Evolutionary conservation across 2,113 vertebrate species (phyloP).

Genomic region (Monopterus albus): DNA sequence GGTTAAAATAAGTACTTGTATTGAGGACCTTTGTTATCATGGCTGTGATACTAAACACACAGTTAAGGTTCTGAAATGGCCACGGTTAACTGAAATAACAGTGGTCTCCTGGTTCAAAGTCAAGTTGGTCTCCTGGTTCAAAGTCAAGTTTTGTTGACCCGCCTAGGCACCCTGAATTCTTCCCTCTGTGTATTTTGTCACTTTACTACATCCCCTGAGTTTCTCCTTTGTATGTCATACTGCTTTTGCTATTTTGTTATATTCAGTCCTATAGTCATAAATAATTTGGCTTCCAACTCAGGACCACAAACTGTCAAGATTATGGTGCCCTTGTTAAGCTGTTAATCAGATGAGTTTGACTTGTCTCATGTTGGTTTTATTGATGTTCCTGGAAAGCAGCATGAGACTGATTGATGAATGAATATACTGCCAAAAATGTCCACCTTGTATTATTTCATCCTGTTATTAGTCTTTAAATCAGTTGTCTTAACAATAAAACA

Average conservation of each 20-base stretch:
- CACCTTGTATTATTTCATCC: constrained; percentile 46
- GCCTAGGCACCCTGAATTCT: no score
- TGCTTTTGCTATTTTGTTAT: constrained; percentile 58
- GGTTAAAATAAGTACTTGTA: no score
- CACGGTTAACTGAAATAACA: no score
- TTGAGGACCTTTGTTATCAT: no score
- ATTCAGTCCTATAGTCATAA: constrained; percentile 55
- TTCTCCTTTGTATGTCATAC: no score
- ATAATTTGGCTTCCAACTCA: constrained; percentile 54
- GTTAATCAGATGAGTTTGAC: constrained; percentile 58
- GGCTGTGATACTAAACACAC: no score
- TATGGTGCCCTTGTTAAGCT: constrained; percentile 31
- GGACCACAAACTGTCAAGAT: constrained; percentile 49
- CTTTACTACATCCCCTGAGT: no score
- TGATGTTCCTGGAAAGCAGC: constrained; percentile 57
- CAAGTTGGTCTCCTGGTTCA: no score
- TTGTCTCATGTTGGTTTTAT: constrained; percentile 59
- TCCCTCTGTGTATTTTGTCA: no score
- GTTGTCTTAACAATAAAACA: constrained; percentile 23
- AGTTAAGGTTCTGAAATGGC: no score
- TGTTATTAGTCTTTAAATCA: constrained; percentile 55
- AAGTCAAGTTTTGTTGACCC: no score
- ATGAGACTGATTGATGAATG: constrained; percentile 46
- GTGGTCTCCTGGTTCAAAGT: no score
- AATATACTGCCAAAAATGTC: constrained; percentile 47